phyloP scores from a whole-genome alignment of 2,888 invertebrate species.

The Pocota personata region DNA sequence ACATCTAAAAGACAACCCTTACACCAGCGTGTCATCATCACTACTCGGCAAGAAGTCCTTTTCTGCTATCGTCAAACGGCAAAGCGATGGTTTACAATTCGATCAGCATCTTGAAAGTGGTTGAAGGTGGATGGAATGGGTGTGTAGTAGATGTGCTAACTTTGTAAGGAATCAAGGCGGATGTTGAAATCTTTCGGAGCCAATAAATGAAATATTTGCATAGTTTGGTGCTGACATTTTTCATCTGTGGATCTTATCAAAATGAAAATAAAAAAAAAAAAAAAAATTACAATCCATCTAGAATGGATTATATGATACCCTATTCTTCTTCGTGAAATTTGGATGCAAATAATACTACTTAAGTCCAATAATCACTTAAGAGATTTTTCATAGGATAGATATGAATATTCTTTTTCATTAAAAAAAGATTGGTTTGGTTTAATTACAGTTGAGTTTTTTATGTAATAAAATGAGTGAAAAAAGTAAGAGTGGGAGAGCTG shows the following conservation, averaged over 20 bases:
- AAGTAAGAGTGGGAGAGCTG: no score
- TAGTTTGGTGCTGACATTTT: not conserved
- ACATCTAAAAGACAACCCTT: not conserved
- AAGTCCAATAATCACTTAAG: no score
- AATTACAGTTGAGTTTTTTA: no score
- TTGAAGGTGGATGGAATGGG: not conserved
- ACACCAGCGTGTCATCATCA: not conserved
- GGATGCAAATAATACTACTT: no score
- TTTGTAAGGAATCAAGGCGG: not conserved
- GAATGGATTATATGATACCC: no score
- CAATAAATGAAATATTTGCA: slow-evolving; percentile 15
- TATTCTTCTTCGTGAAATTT: no score
- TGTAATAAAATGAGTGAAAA: no score
- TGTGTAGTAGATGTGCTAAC: not conserved
- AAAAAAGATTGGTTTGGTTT: no score
- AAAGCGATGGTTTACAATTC: not conserved
- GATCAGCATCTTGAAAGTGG: not conserved
- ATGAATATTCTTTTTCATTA: no score
- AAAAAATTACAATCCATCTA: no score
- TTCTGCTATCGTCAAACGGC: not conserved
- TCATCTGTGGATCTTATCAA: not conserved
- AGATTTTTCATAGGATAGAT: no score
- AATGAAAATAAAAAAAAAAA: no score
- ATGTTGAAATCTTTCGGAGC: not conserved
- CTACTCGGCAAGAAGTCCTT: not conserved